Conservation (phyloP, 2,888 invertebrate genomes). For the Pinctada fucata region DNA sequence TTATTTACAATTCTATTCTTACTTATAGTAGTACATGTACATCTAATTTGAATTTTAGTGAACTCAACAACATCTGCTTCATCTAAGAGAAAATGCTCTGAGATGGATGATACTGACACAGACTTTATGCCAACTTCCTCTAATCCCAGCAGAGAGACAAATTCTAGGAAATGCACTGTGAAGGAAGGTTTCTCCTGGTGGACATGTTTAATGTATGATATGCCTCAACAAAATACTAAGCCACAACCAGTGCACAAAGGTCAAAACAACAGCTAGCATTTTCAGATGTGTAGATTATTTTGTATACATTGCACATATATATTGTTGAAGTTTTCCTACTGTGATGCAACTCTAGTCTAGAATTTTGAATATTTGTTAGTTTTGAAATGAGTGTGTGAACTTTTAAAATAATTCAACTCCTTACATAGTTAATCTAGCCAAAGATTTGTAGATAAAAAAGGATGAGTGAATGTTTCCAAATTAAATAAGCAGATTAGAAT, state of each 20-base stretch:
- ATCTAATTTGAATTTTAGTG: no score
- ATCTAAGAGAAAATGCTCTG: conserved; percentile 27
- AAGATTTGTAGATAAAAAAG: no score
- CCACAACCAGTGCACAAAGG: conserved; percentile 51
- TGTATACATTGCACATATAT: no score
- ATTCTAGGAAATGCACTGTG: conserved; percentile 50
- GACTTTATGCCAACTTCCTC: neutral
- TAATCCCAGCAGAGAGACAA: neutral
- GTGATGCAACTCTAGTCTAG: no score
- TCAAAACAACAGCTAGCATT: neutral
- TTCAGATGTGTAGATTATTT: no score
- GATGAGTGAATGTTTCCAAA: no score
- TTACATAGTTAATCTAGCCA: no score
- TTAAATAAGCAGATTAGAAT: no score
- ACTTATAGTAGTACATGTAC: no score
- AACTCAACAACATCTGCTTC: no score
- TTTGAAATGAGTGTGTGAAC: neutral
- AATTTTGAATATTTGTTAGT: conserved; percentile 5
- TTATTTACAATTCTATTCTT: no score
- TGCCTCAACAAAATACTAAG: conserved; percentile 58
- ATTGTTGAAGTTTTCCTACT: neutral
- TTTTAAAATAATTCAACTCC: neutral
- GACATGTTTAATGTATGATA: conserved; percentile 64
- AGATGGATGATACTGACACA: conserved; percentile 11
- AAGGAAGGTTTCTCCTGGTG: conserved; percentile 69